A percentile compares a stretch with the other conserved stretches of the same genome.
Evolutionary conservation across 1,140 invertebrate genomes (phyloP).

Genomic region (Chironomus striatipennis): DNA sequence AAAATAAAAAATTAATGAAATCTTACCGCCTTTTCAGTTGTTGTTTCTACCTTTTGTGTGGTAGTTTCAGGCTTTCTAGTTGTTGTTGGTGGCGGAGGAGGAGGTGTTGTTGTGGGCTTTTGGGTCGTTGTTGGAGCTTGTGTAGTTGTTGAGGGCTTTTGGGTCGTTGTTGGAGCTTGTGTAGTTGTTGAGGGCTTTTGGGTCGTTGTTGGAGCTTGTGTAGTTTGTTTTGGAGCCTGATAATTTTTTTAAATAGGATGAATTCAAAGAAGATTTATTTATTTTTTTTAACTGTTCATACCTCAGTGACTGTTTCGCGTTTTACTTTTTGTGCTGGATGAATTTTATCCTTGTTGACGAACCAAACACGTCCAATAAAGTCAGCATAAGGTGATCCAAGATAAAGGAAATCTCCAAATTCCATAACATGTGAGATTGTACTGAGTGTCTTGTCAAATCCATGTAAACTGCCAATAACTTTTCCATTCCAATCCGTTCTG

Average conservation of each 20-base stretch:
- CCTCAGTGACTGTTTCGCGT: conserved; percentile 26
- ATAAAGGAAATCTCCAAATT: conserved; percentile 45
- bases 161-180: background rate
- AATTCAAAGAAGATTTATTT: conserved; percentile 26
- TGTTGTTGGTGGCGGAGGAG: conserved; percentile 27
- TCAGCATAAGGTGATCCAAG: conserved; percentile 58
- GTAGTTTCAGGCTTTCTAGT: conserved; percentile 27
- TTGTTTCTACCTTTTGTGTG: conserved; percentile 31
- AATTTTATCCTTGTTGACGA: conserved; percentile 43
- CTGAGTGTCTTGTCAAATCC: conserved; percentile 41
- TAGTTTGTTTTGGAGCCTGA: conserved; percentile 21
- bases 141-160: no score
- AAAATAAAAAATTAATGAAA: no score
- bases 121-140: conserved; percentile 27
- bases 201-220: background rate
- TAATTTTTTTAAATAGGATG: conserved; percentile 25
- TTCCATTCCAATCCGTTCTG: conserved; percentile 52
- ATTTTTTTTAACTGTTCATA: conserved; percentile 29
- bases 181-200: no score
- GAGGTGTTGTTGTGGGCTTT: conserved; percentile 30
- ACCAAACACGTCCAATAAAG: conserved; percentile 51
- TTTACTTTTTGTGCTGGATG: conserved; percentile 26
- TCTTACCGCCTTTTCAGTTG: background rate
- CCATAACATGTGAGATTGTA: conserved; percentile 49
- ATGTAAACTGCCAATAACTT: conserved; percentile 52